Base-by-base conservation (phyloP, 2,797 vertebrate genomes). In the Rhinella marina region DNA sequence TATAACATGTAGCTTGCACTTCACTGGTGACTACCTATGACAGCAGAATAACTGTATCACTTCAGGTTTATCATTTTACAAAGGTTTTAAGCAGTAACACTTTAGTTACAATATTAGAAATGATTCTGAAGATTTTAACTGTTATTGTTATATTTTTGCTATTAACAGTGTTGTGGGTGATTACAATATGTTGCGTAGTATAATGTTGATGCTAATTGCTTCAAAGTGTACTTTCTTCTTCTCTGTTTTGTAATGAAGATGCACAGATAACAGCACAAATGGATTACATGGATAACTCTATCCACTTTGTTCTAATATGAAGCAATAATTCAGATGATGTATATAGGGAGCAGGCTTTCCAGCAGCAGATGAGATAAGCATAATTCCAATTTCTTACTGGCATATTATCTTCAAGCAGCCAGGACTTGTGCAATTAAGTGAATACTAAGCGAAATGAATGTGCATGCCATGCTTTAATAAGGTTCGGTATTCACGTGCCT, bases 361-460 rank as follows among this genome's bases (percentile, higher is more conserved):
- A 80, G 64, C n/a, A 64, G 62, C 56, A 79, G 59, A 62, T 78
- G 23, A 86, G 85, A 86, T 87, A 89, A 59, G 81, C 12, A 61
- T 83, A 73, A 86, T 89, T 81, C 82, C 64, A 78, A 75, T 88
- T 86, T 89, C 84, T 82, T 81, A 11, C 29, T 82, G 72, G n/a
- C 70, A 82, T 86, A 77, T 86, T 89, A 89, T 89, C 88, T 86
- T 87, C 88, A 86, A 84, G 85, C 62, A 82, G 41, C 88, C 85
- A 87, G 88, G 82, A 50, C 80, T 62, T 21, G 73, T 84, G 85
- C 85, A 83, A 86, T 89, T 89, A 87, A 77, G 52, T 68, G 73
- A 89, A 82, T 79, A 79, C 62, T 70, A 83, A 89, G 72, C 80
- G 75, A 80, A 76, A 82, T 82, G 8, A 89, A 89, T 89, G 81